Evolutionary conservation across 2,797 vertebrate species (phyloP), one percentile per base, ranked within the genome.

Genomic region (Mastacembelus armatus): DNA sequence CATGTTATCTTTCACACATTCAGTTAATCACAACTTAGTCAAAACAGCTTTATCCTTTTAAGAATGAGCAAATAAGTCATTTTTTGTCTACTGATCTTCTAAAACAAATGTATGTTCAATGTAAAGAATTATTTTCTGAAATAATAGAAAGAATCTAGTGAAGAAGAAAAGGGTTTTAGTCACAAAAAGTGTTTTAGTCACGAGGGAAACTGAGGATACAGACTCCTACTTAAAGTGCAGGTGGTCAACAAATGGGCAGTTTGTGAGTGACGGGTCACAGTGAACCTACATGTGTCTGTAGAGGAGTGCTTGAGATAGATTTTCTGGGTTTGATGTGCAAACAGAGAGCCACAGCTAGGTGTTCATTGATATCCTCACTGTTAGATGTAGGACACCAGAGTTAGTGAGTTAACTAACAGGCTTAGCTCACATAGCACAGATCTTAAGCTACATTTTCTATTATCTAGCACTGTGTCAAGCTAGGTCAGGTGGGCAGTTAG

Each of bases 401-500:
- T 50, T 33, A 44, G 71, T 51, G 45, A 21, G 60, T 44, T 52
- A 10, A 30, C 45, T 29, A 33, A 66, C 48, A 60, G 65, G 39
- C 58, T 77, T 22, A 45, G 38, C 62, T 77, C 64, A 44, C 48
- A 57, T 38, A 52, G 73, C 54, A 18, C 44, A 66, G 77, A 66
- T 65, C 64, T 78, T 54, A 44, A 71, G 84, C 85, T 85, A 83
- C 81, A 54, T 77, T 43, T 44, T 71, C n/a, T 77, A 47, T 74
- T 42, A 35, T 39, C 62, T 62, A 80, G 70, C 61, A 7, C 47
- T 55, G 47, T 81, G 55, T 71, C 55, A 54, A 14, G 79, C 77
- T 58, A 51, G 78, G 51, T 83, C 32, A 62, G 39, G 49, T 73
- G 78, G 73, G 66, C 54, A 26, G 68, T 38, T 21, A n/a, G 74